A percentile compares a stretch with the other conserved stretches of the same genome.
Evolutionary conservation across 2,797 vertebrate genomes (phyloP).

Genomic region (Urocyon cinereoargenteus): DNA sequence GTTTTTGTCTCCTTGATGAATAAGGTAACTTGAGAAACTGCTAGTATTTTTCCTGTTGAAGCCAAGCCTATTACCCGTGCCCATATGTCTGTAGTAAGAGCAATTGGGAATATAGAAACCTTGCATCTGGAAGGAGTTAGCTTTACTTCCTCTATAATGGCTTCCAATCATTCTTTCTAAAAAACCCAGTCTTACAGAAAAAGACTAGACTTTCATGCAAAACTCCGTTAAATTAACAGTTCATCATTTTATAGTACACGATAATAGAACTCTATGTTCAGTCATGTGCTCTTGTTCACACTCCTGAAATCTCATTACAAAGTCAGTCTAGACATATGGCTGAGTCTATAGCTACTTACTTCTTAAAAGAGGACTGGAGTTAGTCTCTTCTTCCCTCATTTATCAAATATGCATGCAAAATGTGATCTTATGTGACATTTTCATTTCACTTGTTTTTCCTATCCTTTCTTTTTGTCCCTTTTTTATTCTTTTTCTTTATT

Average conservation of each 20-base stretch:
- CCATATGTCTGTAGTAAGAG: slow-evolving; percentile 43
- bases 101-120: neutral
- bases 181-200: slow-evolving; percentile 60
- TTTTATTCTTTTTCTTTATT: neutral
- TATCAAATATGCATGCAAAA: slow-evolving; percentile 48
- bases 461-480: neutral
- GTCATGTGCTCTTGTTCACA: slow-evolving; percentile 20
- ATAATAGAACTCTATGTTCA: slow-evolving; percentile 40
- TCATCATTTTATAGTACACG: slow-evolving; percentile 55
- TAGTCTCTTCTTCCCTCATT: neutral
- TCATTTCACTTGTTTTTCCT: neutral
- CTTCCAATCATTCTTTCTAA: slow-evolving; percentile 63
- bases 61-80: neutral
- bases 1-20: slow-evolving; percentile 47
- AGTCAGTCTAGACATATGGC: slow-evolving; percentile 52
- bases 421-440: neutral
- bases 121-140: slow-evolving; percentile 59
- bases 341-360: slow-evolving; percentile 48
- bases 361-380: neutral
- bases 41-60: slow-evolving; percentile 50
- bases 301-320: slow-evolving; percentile 66
- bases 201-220: slow-evolving; percentile 60
- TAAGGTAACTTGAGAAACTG: slow-evolving; percentile 15
- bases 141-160: slow-evolving; percentile 41
- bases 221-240: slow-evolving; percentile 71